A percentile compares a stretch with the other conserved stretches of the same genome.
Evolutionary conservation across 2,888 invertebrate genomes (phyloP).

Genomic region (Megastigmus dorsalis): DNA sequence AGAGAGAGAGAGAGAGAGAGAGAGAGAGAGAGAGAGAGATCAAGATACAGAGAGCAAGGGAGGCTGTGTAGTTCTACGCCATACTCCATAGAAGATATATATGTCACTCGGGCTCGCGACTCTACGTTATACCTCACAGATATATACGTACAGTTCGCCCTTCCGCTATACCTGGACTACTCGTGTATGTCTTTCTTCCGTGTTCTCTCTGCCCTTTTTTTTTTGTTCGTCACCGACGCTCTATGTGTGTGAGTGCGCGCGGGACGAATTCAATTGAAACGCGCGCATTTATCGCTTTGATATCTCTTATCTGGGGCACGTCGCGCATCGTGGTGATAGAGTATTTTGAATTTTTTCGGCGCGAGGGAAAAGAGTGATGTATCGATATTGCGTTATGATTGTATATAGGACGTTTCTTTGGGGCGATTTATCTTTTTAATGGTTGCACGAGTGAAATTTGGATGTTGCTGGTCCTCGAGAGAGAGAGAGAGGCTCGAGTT

Average conservation of each 20-base stretch:
- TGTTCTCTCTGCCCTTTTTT: background rate
- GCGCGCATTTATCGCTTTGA: conserved; percentile 11
- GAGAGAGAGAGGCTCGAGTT: too few species aligned
- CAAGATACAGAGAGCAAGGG: too few species aligned
- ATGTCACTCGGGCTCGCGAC: too few species aligned
- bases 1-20: too few species aligned
- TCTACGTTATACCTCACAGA: background rate
- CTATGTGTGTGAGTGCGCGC: too few species aligned
- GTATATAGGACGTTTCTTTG: background rate
- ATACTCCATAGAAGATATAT: too few species aligned
- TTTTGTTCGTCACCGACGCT: background rate
- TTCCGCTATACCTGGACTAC: background rate
- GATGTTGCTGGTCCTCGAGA: too few species aligned
- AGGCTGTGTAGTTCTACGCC: too few species aligned
- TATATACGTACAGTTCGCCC: background rate
- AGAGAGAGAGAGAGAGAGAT: too few species aligned
- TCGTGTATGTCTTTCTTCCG: background rate
- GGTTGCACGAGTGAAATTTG: background rate
- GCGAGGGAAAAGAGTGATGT: too few species aligned
- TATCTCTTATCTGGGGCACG: conserved; percentile 14
- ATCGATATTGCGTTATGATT: background rate
- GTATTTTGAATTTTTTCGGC: background rate
- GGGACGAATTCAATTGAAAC: conserved; percentile 25
- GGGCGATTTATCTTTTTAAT: conserved; percentile 1
- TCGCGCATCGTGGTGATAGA: background rate